These are phyloP conservation scores for Lucifuga dentata DNA, from an alignment of 2,113 vertebrate genomes.

Conservation along the genomic window DNA sequence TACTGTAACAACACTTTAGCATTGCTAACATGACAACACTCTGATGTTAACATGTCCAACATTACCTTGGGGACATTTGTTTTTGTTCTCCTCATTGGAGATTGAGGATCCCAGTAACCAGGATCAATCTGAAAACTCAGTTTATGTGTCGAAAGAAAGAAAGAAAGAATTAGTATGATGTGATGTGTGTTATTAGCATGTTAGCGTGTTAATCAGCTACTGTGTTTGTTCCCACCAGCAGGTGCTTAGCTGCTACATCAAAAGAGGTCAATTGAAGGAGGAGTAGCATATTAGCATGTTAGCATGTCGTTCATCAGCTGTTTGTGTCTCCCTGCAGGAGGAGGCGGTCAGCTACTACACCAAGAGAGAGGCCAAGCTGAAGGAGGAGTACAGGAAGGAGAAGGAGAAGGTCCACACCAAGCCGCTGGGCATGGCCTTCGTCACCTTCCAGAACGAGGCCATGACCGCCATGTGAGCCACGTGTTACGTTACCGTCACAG, in stretches of 20 bases:
- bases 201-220: background rate
- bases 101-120: too few species aligned
- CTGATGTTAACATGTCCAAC: too few species aligned
- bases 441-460: slow-evolving; percentile 97
- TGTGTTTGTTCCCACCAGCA: slow-evolving; percentile 12
- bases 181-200: background rate
- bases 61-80: too few species aligned
- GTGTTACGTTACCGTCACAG: too few species aligned
- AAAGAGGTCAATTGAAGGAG: too few species aligned
- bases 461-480: slow-evolving; percentile 92
- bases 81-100: too few species aligned
- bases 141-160: too few species aligned
- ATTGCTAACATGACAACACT: too few species aligned
- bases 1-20: too few species aligned
- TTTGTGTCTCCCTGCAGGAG: slow-evolving; percentile 81
- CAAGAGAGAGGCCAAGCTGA: slow-evolving; percentile 92
- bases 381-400: slow-evolving; percentile 95
- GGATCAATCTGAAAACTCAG: too few species aligned
- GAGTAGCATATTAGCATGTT: background rate
- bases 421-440: slow-evolving; percentile 97
- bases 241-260: too few species aligned
- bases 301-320: background rate
- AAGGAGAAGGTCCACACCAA: slow-evolving; percentile 98
- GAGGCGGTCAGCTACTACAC: slow-evolving; percentile 96
- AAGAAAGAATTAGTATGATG: too few species aligned